Evolutionary conservation across 1,140 invertebrate species (phyloP), one percentile per base, ranked within the genome.

Genomic region (Physella acuta): DNA sequence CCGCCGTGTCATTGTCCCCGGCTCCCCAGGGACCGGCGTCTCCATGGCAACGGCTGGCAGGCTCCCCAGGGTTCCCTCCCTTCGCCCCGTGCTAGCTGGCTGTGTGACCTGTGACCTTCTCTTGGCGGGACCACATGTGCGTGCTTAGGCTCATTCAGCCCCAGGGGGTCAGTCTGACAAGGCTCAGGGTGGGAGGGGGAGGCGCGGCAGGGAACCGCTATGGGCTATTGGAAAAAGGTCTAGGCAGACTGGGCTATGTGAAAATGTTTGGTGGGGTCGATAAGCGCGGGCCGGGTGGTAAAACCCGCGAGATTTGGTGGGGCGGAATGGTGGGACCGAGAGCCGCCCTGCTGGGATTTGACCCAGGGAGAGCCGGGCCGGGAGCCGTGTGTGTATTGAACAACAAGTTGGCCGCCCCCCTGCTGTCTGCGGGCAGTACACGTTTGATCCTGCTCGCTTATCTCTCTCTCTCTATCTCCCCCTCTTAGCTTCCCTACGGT

Each of bases 321-420:
- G n/a, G n/a, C n/a, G n/a, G n/a, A n/a, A n/a, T n/a, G n/a, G n/a
- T n/a, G n/a, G n/a, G n/a, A n/a, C n/a, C n/a, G n/a, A n/a, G n/a
- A n/a, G n/a, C n/a, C n/a, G 24, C 62, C 70, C 70, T 39, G 62
- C 62, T 60, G 70, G 37, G 70, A 71, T 71, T 66, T 64, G 70
- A 65, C 70, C 70, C 70, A 17, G 36, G 26, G 20, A 61, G 52
- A 64, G 64, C 63, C 49, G 68, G 39, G 49, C 44, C 59, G 28
- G 33, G n/a, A n/a, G n/a, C n/a, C n/a, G n/a, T n/a, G n/a, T n/a
- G n/a, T n/a, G n/a, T n/a, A n/a, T n/a, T n/a, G 39, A 44, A 44
- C 20, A 20, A 20, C 39, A 44, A 20, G 39, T 44, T 44, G 39
- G 8, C 39, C 39, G n/a, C n/a, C n/a, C n/a, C n/a, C n/a, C n/a